Conservation (phyloP, 1,140 invertebrate species). For the Microplitis demolitor region DNA sequence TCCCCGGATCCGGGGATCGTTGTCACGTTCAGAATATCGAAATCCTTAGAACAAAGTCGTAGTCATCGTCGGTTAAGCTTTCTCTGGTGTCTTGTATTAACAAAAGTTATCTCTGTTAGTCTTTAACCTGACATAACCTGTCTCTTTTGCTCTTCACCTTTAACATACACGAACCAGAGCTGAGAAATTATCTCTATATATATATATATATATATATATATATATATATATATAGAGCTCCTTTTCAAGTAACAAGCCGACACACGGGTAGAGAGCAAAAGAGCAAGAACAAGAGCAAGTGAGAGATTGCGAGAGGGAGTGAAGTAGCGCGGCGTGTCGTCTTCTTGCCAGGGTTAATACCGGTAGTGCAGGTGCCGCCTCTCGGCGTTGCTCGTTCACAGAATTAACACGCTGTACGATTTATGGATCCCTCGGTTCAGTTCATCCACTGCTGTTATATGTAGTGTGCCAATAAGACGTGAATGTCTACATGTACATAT, state of each 20-base stretch:
- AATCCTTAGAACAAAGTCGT: too few species aligned
- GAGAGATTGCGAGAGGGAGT: not conserved
- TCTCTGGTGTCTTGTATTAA: too few species aligned
- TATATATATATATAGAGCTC: not conserved
- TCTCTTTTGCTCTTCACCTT: too few species aligned
- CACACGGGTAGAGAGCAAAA: not conserved
- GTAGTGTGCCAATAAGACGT: conserved; percentile 38
- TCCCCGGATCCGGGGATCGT: too few species aligned
- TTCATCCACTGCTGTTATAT: not conserved
- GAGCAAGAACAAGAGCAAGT: not conserved
- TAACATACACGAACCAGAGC: too few species aligned
- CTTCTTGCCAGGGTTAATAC: conserved; percentile 45
- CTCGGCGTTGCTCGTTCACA: conserved; percentile 46
- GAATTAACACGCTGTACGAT: conserved; percentile 53
- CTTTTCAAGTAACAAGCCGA: conserved; percentile 13
- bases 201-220: too few species aligned
- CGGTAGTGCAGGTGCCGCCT: conserved; percentile 45
- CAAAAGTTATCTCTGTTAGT: too few species aligned
- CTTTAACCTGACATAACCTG: too few species aligned
- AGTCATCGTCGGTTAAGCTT: too few species aligned
- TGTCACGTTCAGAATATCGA: too few species aligned
- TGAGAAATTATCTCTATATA: too few species aligned
- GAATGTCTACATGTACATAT: conserved; percentile 7
- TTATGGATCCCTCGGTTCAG: conserved; percentile 43
- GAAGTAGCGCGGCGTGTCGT: conserved; percentile 15